Base-by-base conservation (phyloP, 2,888 invertebrate species). In the Habrosyne pyritoides region DNA sequence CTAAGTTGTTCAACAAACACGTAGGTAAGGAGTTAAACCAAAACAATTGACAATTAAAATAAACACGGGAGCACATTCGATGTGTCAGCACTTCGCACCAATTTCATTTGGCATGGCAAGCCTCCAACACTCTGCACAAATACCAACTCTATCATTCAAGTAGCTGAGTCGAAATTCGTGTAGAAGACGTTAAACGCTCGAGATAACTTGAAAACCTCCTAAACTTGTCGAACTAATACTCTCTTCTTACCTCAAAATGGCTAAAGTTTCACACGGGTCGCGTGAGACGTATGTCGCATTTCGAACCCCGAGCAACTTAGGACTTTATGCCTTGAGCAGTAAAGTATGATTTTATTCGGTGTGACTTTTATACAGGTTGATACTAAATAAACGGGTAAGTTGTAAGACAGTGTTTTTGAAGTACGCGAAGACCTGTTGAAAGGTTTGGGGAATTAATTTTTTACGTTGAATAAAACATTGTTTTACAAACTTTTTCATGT, bases 141-240 rank as follows among this genome's bases (percentile, higher is more conserved):
- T 55, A 42, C 64, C 58, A 59, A 67, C 65, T 64, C 51, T 71
- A 71, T 53, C 10, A 4, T 53, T 8, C 21, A 53, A 46, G 53
- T 6, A 49, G 63, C 70, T 69, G 49, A 63, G 74, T 60, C 33
- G 53, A 67, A 59, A 71, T 75, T 76, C 54, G 58, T 59, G 54
- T 48, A 57, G 50, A 54, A 53, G 18, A 55, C 63, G 60, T 69
- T 72, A 70, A 81, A 77, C 71, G 67, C 66, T 69, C 66, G 58
- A 83, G 83, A 86, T 86, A 83, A 83, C 83, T 83, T 73, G 80
- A 82, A 83, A 83, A 86, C 82, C 81, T 75, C 77, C 86, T 79
- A 83, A 84, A 87, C 83, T 87, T 87, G 87, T 87, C 85, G 84
- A 87, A 88, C 88, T 89, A 89, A 89, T 87, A 87, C 82, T 74